Evolutionary conservation across 2,797 vertebrate species (phyloP), one percentile per base, ranked within the genome.

Genomic region (Rhynchotus rufescens): DNA sequence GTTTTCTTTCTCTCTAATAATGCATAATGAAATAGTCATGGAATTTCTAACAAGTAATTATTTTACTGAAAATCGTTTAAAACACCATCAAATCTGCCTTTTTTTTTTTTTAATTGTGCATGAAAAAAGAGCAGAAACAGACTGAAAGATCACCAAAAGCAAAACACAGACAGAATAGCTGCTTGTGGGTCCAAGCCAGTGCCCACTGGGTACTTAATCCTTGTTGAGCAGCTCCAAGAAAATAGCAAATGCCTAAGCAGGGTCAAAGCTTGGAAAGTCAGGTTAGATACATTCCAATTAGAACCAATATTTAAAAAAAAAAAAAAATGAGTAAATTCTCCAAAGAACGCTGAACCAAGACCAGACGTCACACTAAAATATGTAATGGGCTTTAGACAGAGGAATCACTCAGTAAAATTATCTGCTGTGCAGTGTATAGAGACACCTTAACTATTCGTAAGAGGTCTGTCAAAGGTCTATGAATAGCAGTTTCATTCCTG

Each of bases 1-100:
- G 13, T 52, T 36, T 28, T 82, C 32, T 17, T 4, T 44, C 62
- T 56, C 57, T 89, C 67, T 89, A 95, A 91, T 89, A 83, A 76
- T 38, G 21, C 72, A 69, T 95, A 94, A 94, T 92, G 86, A 81
- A 94, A 94, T 88, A 89, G 85, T 65, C 44, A 80, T 78, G 86
- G 68, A 67, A 94, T 89, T 87, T 83, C 90, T 79, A 84, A 79
- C 40, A 67, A 83, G 73, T 44, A 91, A 95, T 94, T 93, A 80
- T 92, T 89, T 69, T 26, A 68, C 87, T 74, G 80, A 80, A 77
- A 94, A 40, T 34, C 66, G 49, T 49, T 93, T 88, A 49, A 72
- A 68, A 44, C 44, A 59, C 47, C 32, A 40, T 36, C 10, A n/a
- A 81, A 36, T 17, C 47, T n/a, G 68, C 69, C 80, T 12, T 84